Evolutionary conservation across 53 echinoderm and acorn worm species (phyloP).

Genomic region (Henricia sp.): DNA sequence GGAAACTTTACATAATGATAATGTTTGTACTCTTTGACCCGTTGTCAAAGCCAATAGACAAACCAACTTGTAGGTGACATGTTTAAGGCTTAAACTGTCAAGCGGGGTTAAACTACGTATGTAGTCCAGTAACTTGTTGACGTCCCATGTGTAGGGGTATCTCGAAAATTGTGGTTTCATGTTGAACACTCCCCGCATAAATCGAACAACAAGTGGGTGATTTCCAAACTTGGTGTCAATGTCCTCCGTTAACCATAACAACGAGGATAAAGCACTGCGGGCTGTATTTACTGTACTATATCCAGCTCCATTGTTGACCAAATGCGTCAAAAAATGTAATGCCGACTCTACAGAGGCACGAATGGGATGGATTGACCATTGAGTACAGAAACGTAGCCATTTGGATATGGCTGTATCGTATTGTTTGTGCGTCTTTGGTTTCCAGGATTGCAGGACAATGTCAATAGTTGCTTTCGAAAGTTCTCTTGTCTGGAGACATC

Average conservation of each 20-base stretch:
- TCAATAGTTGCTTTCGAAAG: conserved; percentile 32
- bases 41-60: conserved; percentile 38
- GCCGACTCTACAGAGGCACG: conserved; percentile 20
- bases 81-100: background rate
- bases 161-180: conserved; percentile 35
- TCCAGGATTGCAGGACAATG: conserved; percentile 48
- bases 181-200: conserved; percentile 54
- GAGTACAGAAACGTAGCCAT: conserved; percentile 48
- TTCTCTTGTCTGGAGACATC: background rate
- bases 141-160: conserved; percentile 52
- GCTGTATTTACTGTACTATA: conserved; percentile 71
- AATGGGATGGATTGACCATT: conserved; percentile 53
- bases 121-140: conserved; percentile 8
- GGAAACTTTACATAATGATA: conserved; percentile 12
- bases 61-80: conserved; percentile 33
- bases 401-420: conserved; percentile 32
- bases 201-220: conserved; percentile 26
- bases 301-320: conserved; percentile 27
- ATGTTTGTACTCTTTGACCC: conserved; percentile 60
- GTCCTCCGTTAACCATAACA: conserved; percentile 11
- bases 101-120: conserved; percentile 7
- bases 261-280: conserved; percentile 33
- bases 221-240: background rate
- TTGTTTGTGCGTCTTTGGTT: conserved; percentile 38
- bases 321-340: conserved; percentile 40